Base-by-base conservation (phyloP, 2,888 invertebrate species). In the Drosophila affinis region DNA sequence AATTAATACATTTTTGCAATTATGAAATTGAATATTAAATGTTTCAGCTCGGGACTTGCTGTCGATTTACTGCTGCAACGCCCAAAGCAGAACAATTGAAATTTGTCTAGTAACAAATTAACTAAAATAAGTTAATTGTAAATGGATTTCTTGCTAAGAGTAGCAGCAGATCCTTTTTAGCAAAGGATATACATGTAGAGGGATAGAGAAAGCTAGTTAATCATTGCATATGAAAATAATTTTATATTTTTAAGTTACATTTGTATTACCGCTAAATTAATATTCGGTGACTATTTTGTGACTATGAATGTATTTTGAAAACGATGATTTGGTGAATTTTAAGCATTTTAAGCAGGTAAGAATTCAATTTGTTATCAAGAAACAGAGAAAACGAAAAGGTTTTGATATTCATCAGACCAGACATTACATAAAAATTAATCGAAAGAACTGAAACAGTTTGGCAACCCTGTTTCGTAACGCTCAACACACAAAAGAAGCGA, bases 381-480 rank as follows among this genome's bases (percentile, higher is more conserved):
- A 47, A 29, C 18, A 47, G 24, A 14, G 17, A 34, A 48, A 21
- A 24, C n/a, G n/a, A 24, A 18, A 39, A 32, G 18, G 7, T 48
- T 57, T 29, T 39, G 10, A n/a, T 44, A 44, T 54, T 46, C 34
- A 24, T 18, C n/a, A n/a, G n/a, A 34, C n/a, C n/a, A 27, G n/a
- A 34, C n/a, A 18, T 32, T 9, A 18, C 34, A 10, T 32, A 52
- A 49, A 46, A n/a, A 29, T 21, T 47, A 44, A 10, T 44, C 49
- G 21, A 53, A 49, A 44, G 52, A 62, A 49, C 9, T 7, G 27
- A 54, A 24, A 62, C 21, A 46, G 49, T 56, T 48, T 81, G 84
- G 56, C 87, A 85, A 85, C 84, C 76, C 84, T 84, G 52, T 27
- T 53, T 54, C 39, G 59, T 48, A 60, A 59, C 68, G 76, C 46